phyloP scores from a whole-genome alignment of 2,113 vertebrate genomes.

The Zingel zingel region DNA sequence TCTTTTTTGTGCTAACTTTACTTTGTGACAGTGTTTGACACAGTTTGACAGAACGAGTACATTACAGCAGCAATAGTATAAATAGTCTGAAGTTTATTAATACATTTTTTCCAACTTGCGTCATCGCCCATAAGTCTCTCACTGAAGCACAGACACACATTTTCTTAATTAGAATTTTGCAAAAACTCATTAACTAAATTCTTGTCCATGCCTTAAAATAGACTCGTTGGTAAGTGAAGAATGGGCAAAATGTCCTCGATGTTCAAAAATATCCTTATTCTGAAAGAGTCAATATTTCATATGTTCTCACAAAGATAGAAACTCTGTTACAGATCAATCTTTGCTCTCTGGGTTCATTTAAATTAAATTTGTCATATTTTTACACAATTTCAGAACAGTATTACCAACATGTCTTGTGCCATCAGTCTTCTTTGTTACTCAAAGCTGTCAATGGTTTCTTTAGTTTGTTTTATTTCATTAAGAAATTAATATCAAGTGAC shows the following conservation, averaged over 20 bases:
- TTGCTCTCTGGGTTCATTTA: neutral
- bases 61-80: neutral
- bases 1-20: conserved; percentile 6
- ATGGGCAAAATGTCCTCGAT: neutral
- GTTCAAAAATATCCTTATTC: conserved; percentile 9
- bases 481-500: neutral
- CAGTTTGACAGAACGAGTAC: neutral
- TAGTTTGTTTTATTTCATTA: neutral
- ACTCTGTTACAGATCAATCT: neutral
- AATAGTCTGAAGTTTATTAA: neutral
- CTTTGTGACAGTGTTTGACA: conserved; percentile 6
- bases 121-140: neutral
- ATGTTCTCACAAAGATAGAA: conserved; percentile 9
- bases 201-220: neutral
- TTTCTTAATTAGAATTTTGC: conserved; percentile 10
- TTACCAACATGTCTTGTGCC: neutral
- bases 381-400: neutral
- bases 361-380: neutral
- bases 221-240: neutral
- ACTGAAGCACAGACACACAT: conserved; percentile 6
- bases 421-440: conserved; percentile 9
- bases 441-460: neutral
- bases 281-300: conserved; percentile 2
- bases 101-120: neutral
- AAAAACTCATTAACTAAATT: conserved; percentile 7